These are phyloP conservation scores for Andrena minutula DNA, from an alignment of 2,888 invertebrate genomes.

Conservation along the genomic window DNA sequence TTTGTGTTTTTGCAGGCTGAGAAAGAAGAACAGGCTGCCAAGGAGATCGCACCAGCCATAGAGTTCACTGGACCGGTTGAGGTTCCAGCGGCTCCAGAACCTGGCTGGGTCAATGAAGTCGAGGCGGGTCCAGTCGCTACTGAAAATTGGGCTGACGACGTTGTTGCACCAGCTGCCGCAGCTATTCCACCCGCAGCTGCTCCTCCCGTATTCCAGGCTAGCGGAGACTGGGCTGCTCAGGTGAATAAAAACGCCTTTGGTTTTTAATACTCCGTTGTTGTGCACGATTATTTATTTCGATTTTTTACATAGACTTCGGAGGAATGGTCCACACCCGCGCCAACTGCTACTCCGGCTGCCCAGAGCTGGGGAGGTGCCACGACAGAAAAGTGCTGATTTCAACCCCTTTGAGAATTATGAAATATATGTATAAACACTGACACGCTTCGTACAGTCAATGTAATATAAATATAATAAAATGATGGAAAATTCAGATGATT, in stretches of 20 bases:
- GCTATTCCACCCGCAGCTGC: conserved; percentile 71
- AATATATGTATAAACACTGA: too few relatives aligned
- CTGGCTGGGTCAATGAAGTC: conserved; percentile 88
- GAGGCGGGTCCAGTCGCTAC: conserved; percentile 81
- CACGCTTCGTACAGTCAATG: conserved; percentile 71
- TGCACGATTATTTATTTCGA: not conserved
- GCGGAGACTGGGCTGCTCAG: conserved; percentile 84
- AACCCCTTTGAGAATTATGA: conserved; percentile 60
- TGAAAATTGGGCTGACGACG: conserved; percentile 87
- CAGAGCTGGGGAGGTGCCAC: conserved; percentile 88
- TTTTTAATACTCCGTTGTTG: not conserved
- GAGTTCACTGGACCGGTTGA: conserved; percentile 85
- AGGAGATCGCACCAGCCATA: conserved; percentile 89
- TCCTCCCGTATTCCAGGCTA: conserved; percentile 74
- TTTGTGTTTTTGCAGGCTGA: conserved; percentile 88
- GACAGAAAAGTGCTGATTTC: conserved; percentile 84
- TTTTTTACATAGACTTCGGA: conserved; percentile 55
- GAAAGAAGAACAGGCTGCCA: conserved; percentile 97
- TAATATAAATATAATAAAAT: too few relatives aligned
- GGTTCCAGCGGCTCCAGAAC: conserved; percentile 83
- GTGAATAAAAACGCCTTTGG: conserved; percentile 60
- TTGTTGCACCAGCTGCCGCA: conserved; percentile 78
- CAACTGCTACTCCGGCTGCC: conserved; percentile 74
- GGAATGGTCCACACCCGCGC: conserved; percentile 86
- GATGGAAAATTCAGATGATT: conserved; percentile 18